Base-by-base conservation (phyloP, 2,797 vertebrate species). In the Gymnoscopelus microlampas region DNA sequence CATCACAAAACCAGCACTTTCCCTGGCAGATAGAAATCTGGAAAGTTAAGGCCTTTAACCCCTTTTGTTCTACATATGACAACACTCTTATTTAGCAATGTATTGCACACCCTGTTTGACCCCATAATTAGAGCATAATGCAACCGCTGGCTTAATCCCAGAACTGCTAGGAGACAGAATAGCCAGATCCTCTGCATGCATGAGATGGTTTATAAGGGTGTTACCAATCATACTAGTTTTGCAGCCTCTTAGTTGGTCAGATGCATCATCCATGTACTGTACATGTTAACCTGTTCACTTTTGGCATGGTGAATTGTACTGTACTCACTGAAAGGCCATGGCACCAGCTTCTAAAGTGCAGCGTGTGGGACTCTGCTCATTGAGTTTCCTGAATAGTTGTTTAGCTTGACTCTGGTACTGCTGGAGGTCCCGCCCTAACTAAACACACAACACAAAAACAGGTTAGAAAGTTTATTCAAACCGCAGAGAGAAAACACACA, bases 361-460 rank as follows among this genome's bases (percentile, higher is more conserved):
- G n/a, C 97, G 94, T 0, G 95, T 94, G 35, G 98, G 98, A 67
- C 97, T 98, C 83, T 99, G 98, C 54, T 99, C 98, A n/a, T 98
- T 98, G 82, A 99, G 89, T 72, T 97, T 99, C 70, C 96, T 94
- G 84, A 99, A 99, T 48, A 99, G 95, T 87, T 98, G 97, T 86
- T 99, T 99, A 0, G 98, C 98, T 77, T 99, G 97, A 85, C 94
- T 98, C 92, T 99, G 98, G 90, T 99, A 99, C 79, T 98, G 97
- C 73, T 99, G 98, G 75, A 99, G 93, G 79, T 99, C 98, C 47
- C 97, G 94, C 73, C 97, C 97, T 85, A 98, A 89, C 98, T 99
- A 77, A 76, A 88, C 66, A 80, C 80, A 83, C 54, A 88, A 35
- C 62, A 69, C 32, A 24, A 68, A 35, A 5, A 24, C 0, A 11